Evolutionary conservation across 2,797 vertebrate genomes (phyloP), one percentile per base, ranked within the genome.

Genomic region (Meda fulgida): DNA sequence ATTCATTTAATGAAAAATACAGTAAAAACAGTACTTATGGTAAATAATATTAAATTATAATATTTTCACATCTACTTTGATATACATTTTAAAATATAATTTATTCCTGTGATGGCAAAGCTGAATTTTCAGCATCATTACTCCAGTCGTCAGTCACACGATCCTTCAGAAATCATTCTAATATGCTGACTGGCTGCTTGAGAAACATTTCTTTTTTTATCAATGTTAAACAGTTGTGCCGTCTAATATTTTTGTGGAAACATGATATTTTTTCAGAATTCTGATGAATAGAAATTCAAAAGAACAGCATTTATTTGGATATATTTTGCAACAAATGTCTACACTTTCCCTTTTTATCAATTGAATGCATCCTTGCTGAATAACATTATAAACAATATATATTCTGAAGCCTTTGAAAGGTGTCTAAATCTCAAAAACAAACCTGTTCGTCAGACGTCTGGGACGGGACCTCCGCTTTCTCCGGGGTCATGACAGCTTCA

Each of bases 401-500:
- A 53, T 53, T 19, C 6, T 53, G 23, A 70, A 70, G n/a, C 11
- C 3, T 40, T 18, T 60, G 5, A 26, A 60, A 7, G 18, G 14
- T 7, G 10, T 75, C 53, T 76, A 16, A 38, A 38, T 36, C 11
- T 34, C 19, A 26, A 80, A 72, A 84, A 66, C 80, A 13, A 40
- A 89, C 87, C 81, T 79, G 21, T 51, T 78, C 67, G 26, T 85
- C 71, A 43, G 66, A 21, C 11, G 40, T 43, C 70, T 80, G 58
- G 7, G 43, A 1, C 2, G 29, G 23, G 23, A 84, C 78, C 34
- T 76, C 75, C 2, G 18, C 48, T 3, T 34, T 51, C 18, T 67
- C 81, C 2, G 51, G 10, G 65, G 26, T 18, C 43, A 81, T 26
- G 10, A 72, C 19, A 29, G 66, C 38, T 14, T 72, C 78, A 38